Evolutionary conservation across 2,113 vertebrate species (phyloP).

Genomic region (Myotis brandtii): DNA sequence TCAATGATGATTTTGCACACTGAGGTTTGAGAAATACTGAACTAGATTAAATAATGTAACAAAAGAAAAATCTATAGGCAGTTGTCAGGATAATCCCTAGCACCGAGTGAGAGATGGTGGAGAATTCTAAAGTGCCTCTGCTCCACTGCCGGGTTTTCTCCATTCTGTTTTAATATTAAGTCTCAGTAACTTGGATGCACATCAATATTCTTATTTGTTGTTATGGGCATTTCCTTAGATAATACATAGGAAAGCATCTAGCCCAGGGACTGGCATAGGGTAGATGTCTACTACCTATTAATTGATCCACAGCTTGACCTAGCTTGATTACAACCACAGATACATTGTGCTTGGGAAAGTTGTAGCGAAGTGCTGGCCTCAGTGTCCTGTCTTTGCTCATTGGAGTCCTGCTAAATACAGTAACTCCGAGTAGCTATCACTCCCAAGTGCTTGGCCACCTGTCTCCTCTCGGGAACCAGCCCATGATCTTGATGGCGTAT

Average conservation of each 20-base stretch:
- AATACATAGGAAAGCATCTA: not conserved
- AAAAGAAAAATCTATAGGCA: constrained; percentile 26
- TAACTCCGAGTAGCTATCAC: not conserved
- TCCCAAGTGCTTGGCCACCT: not conserved
- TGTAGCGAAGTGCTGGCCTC: not conserved
- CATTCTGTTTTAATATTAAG: not conserved
- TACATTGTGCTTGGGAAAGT: not conserved
- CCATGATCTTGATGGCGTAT: not conserved
- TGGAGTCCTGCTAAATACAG: not conserved
- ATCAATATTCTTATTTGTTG: not conserved
- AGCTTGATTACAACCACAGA: not conserved
- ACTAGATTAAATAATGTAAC: constrained; percentile 61
- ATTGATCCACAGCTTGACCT: not conserved
- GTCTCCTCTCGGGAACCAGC: not conserved
- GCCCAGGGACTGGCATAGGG: not conserved
- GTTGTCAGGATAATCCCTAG: constrained; percentile 34
- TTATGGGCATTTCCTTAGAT: not conserved
- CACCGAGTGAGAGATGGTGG: not conserved
- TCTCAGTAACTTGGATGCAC: not conserved
- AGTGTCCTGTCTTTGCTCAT: not conserved
- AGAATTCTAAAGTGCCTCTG: constrained; percentile 33
- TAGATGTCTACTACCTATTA: not conserved
- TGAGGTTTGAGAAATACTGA: constrained; percentile 51
- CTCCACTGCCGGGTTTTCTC: not conserved
- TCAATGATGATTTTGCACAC: constrained; percentile 49